Evolutionary conservation across 2,888 invertebrate genomes (phyloP).

Genomic region (Eupeodes luniger): DNA sequence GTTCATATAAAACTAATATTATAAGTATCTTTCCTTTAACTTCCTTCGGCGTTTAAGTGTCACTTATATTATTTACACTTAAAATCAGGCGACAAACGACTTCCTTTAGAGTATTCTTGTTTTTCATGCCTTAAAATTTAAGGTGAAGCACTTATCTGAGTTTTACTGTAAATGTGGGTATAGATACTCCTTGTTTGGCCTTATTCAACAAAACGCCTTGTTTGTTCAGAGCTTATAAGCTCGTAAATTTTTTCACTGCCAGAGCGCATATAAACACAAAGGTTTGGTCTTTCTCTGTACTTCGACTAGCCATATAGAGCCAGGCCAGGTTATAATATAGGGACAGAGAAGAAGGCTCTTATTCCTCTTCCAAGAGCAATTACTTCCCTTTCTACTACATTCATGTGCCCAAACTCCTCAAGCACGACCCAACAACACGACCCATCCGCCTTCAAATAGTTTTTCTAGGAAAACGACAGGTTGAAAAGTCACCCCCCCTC

Average conservation of each 20-base stretch:
- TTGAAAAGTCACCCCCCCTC: constrained; percentile 2
- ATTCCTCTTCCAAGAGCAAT: constrained; percentile 4
- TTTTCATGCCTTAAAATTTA: no score
- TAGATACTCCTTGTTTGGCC: constrained; percentile 8
- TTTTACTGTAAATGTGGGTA: no score
- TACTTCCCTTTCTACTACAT: constrained; percentile 3
- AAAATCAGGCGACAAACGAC: no score
- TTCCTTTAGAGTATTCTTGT: no score
- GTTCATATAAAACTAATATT: no score
- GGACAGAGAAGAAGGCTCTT: neutral
- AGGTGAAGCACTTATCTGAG: no score
- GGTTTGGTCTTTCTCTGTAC: constrained; percentile 37
- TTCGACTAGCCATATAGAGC: neutral
- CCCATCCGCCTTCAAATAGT: neutral
- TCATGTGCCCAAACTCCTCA: neutral
- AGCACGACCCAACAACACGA: neutral
- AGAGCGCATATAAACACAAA: constrained; percentile 33
- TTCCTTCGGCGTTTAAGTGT: no score
- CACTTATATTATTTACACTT: no score
- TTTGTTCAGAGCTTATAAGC: constrained; percentile 50
- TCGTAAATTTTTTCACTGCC: constrained; percentile 47
- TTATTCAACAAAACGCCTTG: constrained; percentile 35
- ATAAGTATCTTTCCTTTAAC: neutral
- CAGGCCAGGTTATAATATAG: neutral
- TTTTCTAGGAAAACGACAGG: constrained; percentile 11